Evolutionary conservation across 2,113 vertebrate genomes (phyloP).

Genomic region (Brachirus orientalis): DNA sequence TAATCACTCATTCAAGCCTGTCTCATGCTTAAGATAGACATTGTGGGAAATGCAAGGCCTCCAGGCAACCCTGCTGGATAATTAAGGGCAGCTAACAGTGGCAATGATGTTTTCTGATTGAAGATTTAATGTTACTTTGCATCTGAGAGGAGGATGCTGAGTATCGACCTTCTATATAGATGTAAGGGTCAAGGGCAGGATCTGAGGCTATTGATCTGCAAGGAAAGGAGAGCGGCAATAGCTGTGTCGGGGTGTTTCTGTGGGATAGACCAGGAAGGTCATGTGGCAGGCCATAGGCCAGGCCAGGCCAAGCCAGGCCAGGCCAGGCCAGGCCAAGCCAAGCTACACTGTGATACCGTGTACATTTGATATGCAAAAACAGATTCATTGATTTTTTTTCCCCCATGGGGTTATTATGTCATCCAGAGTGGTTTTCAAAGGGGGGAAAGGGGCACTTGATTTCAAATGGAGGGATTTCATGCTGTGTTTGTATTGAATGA

Average conservation of each 20-base stretch:
- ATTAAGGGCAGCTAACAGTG: conserved; percentile 48
- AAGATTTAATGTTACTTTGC: conserved; percentile 69
- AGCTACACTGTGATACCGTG: conserved; percentile 36
- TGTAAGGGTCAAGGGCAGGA: conserved; percentile 39
- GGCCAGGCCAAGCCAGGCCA: conserved; percentile 2
- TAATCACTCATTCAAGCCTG: conserved; percentile 66
- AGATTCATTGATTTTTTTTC: conserved; percentile 59
- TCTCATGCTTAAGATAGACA: conserved; percentile 37
- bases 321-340: too few species aligned
- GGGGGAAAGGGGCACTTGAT: conserved; percentile 41
- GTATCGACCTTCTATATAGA: conserved; percentile 68
- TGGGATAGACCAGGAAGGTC: conserved; percentile 62
- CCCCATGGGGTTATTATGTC: too few species aligned
- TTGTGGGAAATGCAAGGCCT: conserved; percentile 49
- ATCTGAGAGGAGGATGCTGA: conserved; percentile 61
- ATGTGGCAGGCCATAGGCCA: conserved; percentile 9
- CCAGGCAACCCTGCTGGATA: conserved; percentile 53
- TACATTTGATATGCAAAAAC: conserved; percentile 67
- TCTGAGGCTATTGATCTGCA: conserved; percentile 72
- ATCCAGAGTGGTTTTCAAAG: conserved; percentile 52
- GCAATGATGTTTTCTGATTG: conserved; percentile 66
- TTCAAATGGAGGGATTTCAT: too few species aligned
- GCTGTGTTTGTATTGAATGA: conserved; percentile 49
- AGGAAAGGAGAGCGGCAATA: conserved; percentile 32
- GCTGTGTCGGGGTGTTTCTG: conserved; percentile 44